phyloP scores from a whole-genome alignment of 1,140 invertebrate genomes.

The Drosophila simulans region DNA sequence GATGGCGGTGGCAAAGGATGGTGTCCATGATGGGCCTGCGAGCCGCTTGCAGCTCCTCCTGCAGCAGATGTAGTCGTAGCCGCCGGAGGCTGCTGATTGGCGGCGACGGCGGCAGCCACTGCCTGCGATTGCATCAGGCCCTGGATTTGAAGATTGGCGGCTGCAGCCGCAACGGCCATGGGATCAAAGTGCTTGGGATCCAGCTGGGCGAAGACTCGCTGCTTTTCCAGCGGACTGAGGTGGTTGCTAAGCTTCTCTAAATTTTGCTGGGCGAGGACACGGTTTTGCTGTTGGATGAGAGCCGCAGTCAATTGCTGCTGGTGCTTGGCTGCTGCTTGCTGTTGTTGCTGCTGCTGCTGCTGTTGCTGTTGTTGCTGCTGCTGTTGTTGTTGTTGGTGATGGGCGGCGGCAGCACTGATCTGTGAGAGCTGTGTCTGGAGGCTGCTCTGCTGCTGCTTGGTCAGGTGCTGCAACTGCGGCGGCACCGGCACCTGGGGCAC shows the following conservation, averaged over 20 bases:
- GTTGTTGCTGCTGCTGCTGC: constrained; percentile 72
- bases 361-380: constrained; percentile 78
- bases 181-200: constrained; percentile 84
- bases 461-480: constrained; percentile 71
- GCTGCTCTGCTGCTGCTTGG: constrained; percentile 82
- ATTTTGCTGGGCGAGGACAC: constrained; percentile 86
- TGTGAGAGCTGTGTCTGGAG: constrained; percentile 78
- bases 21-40: constrained; percentile 60
- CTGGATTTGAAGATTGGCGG: constrained; percentile 80
- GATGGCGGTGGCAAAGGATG: constrained; percentile 75
- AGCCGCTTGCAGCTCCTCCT: constrained; percentile 15
- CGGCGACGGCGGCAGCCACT: constrained; percentile 72
- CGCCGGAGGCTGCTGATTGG: constrained; percentile 51
- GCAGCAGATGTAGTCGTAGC: constrained; percentile 29
- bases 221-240: constrained; percentile 86
- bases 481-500: constrained; percentile 60
- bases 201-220: constrained; percentile 85
- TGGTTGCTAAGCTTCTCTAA: constrained; percentile 86
- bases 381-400: constrained; percentile 79
- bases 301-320: constrained; percentile 85
- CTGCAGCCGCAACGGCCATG: constrained; percentile 79
- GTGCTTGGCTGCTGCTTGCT: constrained; percentile 70
- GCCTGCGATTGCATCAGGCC: constrained; percentile 77
- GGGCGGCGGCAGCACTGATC: constrained; percentile 70
- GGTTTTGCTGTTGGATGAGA: constrained; percentile 86